Base-by-base conservation (phyloP, 2,797 vertebrate species). In the Phataginus tetradactyla region DNA sequence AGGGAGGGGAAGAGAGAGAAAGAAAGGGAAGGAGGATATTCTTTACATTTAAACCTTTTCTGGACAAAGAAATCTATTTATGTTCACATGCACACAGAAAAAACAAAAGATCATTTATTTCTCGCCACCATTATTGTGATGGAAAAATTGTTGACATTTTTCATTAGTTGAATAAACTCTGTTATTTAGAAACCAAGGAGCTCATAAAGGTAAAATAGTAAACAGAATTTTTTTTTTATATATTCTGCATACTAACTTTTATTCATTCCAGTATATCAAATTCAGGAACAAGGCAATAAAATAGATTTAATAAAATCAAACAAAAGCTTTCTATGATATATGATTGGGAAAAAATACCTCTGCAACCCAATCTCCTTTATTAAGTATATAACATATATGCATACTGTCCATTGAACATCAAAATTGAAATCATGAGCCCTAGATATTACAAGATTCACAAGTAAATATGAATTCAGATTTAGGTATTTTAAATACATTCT, bases 101-200 rank as follows among this genome's bases (percentile, higher is more conserved):
- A 84, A 92, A 68, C 49, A 11, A 94, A 90, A 92, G 4, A 51
- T 74, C 51, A 86, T 39, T 88, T 93, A 80, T 59, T 90, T 86
- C 37, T 89, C 75, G 37, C 23, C 49, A 64, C 20, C 86, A 29
- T 85, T 88, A 75, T 13, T 85, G 27, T 95, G n/a, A 88, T 71
- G 27, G 53, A 74, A 95, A 92, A 83, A 59, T 42, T 71, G 45
- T 45, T 53, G 53, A 74, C 39, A 45, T 2, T 74, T 81, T 91
- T 91, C 34, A 39, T 81, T 96, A 94, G 20, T 23, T 75, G 37
- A 88, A 90, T 45, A 84, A 61, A 57, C 53, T 59, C 34, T 75
- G 61, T 84, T 91, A 93, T 59, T 86, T 84, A 83, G 71, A 90
- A 94, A 59, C 7, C 49, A 94, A 91, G 12, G 12, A 89, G 66